Percentiles rank a stretch among this genome's conserved stretches.
These are phyloP conservation scores for Sanderia malayensis DNA, from an alignment of 30 jellyfish, hydroid and myxozoan genomes.

Conservation along the genomic window DNA sequence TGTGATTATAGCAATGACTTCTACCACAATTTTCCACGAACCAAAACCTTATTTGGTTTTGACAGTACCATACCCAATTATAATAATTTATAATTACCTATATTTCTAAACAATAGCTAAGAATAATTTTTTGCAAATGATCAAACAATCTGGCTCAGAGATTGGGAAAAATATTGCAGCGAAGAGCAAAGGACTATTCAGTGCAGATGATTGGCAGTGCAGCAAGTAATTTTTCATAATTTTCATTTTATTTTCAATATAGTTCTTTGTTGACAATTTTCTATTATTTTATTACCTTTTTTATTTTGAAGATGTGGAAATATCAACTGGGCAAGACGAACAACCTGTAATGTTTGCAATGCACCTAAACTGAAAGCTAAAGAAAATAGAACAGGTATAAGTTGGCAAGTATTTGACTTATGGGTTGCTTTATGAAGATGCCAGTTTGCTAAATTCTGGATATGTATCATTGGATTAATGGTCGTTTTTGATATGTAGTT, in stretches of 20 bases:
- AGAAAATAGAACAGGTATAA: conserved; percentile 89
- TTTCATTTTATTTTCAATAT: too few species aligned
- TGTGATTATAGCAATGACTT: too few species aligned
- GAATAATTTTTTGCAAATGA: conserved; percentile 34
- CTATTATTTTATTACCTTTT: neutral
- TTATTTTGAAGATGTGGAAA: conserved; percentile 74
- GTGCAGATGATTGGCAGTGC: conserved; percentile 98
- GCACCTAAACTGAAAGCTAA: conserved; percentile 88
- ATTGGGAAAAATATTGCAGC: conserved; percentile 82
- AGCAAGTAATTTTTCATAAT: conserved; percentile 74
- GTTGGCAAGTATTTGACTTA: too few species aligned
- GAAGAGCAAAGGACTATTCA: conserved; percentile 85
- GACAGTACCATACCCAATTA: neutral
- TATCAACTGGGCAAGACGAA: conserved; percentile 95
- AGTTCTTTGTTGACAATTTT: neutral
- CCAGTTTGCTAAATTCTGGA: too few species aligned
- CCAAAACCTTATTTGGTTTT: neutral
- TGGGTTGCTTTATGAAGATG: too few species aligned
- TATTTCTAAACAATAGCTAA: conserved; percentile 7
- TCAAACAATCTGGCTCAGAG: conserved; percentile 82
- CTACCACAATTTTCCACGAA: neutral
- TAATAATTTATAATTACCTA: neutral
- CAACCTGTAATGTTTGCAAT: conserved; percentile 86
- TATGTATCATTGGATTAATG: neutral
- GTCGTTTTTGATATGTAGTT: neutral